Evolutionary conservation across 2,888 invertebrate genomes (phyloP).

Genomic region (Amblyjoppa fuscipennis): DNA sequence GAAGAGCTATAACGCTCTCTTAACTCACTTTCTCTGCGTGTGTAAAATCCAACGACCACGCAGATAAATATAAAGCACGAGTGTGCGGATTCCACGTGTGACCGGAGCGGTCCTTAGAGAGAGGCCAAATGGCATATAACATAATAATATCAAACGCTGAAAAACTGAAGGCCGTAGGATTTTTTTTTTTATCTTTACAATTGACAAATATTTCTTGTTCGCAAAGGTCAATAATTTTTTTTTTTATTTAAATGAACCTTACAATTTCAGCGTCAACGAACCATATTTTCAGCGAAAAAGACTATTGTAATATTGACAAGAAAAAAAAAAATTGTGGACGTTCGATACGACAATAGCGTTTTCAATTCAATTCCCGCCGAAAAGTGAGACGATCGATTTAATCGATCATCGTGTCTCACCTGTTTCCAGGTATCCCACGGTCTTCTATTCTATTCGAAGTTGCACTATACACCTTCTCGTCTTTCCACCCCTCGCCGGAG

Average conservation of each 20-base stretch:
- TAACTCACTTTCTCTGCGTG: slow-evolving; percentile 66
- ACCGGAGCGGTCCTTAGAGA: neutral
- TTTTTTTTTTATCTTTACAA: neutral
- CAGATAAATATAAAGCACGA: slow-evolving; percentile 1
- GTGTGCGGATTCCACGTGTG: slow-evolving; percentile 25
- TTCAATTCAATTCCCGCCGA: slow-evolving; percentile 29
- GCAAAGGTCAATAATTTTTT: neutral
- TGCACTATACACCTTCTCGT: slow-evolving; percentile 24
- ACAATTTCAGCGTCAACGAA: too few relatives aligned
- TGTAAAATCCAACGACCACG: slow-evolving; percentile 29
- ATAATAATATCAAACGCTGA: slow-evolving; percentile 27
- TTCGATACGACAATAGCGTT: slow-evolving; percentile 9
- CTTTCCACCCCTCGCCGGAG: slow-evolving; percentile 40
- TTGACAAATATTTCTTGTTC: neutral
- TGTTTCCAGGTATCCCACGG: slow-evolving; percentile 66
- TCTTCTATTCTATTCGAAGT: slow-evolving; percentile 38
- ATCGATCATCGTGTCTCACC: slow-evolving; percentile 80
- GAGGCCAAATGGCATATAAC: neutral
- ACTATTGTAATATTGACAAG: too few relatives aligned
- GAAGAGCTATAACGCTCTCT: slow-evolving; percentile 14
- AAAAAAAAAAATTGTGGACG: too few relatives aligned
- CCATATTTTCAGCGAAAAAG: too few relatives aligned
- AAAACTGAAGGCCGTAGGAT: neutral
- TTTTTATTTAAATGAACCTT: too few relatives aligned
- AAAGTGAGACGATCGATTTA: slow-evolving; percentile 76